phyloP scores from a whole-genome alignment of 2,797 vertebrate genomes.

The Syngnathus rostellatus region DNA sequence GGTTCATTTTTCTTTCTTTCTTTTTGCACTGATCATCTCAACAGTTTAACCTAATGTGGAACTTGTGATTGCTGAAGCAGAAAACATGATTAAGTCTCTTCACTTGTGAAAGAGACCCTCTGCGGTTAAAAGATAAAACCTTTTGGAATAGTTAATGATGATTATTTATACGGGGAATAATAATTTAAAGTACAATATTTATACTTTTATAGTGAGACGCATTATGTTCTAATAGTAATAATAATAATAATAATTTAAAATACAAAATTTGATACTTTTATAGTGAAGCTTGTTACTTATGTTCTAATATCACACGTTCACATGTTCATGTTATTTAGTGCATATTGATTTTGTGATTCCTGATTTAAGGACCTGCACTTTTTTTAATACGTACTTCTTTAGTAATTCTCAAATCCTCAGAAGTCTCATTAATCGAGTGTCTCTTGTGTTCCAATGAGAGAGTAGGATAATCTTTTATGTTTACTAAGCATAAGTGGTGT shows the following conservation, averaged over 20 bases:
- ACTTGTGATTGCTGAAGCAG: conserved; percentile 61
- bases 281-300: background rate
- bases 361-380: background rate
- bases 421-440: conserved; percentile 2
- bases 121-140: conserved; percentile 11
- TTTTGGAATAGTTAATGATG: background rate
- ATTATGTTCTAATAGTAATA: background rate
- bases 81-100: conserved; percentile 58
- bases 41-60: conserved; percentile 60
- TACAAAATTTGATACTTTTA: background rate
- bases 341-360: background rate
- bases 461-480: background rate
- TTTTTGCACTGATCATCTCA: conserved; percentile 33
- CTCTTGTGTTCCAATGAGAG: background rate
- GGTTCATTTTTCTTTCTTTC: conserved; percentile 16
- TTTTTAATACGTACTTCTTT: background rate
- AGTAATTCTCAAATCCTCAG: conserved; percentile 4
- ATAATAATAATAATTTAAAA: background rate
- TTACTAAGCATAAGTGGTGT: conserved; percentile 6
- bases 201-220: background rate
- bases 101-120: conserved; percentile 38
- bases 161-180: background rate
- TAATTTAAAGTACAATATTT: background rate
- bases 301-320: background rate
- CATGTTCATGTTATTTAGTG: background rate